Evolutionary conservation across 2,888 invertebrate species (phyloP).

Genomic region (Drosophila barbarae): DNA sequence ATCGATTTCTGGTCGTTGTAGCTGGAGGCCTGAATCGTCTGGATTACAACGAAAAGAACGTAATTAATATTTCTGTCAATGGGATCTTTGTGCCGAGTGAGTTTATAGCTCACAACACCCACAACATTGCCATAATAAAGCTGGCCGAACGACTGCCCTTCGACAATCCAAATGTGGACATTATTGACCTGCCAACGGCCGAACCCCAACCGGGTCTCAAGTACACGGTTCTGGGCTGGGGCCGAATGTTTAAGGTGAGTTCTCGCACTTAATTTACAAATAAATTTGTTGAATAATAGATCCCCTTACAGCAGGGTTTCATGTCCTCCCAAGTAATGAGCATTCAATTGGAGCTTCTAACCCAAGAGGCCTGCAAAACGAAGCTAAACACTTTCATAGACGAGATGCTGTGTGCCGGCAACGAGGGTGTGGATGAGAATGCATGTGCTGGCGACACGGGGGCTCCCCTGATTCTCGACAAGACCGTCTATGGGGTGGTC

Average conservation of each 20-base stretch:
- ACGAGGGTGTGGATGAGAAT: slow-evolving; percentile 22
- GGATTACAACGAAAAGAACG: not conserved
- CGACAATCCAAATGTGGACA: slow-evolving; percentile 34
- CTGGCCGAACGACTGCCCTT: slow-evolving; percentile 36
- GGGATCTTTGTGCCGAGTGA: slow-evolving; percentile 46
- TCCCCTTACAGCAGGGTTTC: slow-evolving; percentile 44
- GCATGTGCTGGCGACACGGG: slow-evolving; percentile 64
- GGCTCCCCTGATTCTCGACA: slow-evolving; percentile 42
- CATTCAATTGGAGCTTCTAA: slow-evolving; percentile 43
- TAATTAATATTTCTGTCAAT: slow-evolving; percentile 31
- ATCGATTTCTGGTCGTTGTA: slow-evolving; percentile 47
- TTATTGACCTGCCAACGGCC: slow-evolving; percentile 34
- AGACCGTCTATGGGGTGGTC: slow-evolving; percentile 51
- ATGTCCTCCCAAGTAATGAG: slow-evolving; percentile 41
- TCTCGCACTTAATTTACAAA: rapidly evolving
- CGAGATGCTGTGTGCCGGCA: slow-evolving; percentile 59
- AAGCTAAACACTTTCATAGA: slow-evolving; percentile 19
- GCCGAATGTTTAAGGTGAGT: slow-evolving; percentile 51
- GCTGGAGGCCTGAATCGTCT: slow-evolving; percentile 52
- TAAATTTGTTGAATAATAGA: rapidly evolving
- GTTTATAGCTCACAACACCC: slow-evolving; percentile 47
- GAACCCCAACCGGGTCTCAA: slow-evolving; percentile 11
- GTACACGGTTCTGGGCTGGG: slow-evolving; percentile 60
- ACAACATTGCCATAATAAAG: slow-evolving; percentile 52
- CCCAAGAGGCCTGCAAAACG: slow-evolving; percentile 7